A percentile compares a stretch with the other conserved stretches of the same genome.
Evolutionary conservation across 1,140 invertebrate genomes (phyloP).

Genomic region (Melipona quadrifasciata): DNA sequence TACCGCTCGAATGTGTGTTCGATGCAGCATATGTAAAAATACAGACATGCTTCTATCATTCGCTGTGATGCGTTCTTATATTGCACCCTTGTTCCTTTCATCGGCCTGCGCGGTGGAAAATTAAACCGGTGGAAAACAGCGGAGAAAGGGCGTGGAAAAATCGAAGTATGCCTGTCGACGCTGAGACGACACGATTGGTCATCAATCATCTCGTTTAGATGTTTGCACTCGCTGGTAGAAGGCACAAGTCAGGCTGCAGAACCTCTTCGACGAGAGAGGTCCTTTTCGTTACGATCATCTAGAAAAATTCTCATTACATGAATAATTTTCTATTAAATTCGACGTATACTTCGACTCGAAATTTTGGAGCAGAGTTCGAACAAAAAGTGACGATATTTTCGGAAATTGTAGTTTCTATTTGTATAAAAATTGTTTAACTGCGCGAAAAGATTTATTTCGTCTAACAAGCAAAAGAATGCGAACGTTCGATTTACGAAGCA

Average conservation of each 20-base stretch:
- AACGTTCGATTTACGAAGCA: too few relatives aligned
- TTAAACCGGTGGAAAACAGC: background rate
- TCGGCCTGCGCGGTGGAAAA: background rate
- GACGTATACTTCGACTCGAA: too few relatives aligned
- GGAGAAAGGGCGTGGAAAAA: background rate
- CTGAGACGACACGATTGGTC: conserved; percentile 48
- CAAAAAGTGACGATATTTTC: too few relatives aligned
- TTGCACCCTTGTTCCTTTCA: conserved; percentile 44
- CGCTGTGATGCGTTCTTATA: conserved; percentile 54
- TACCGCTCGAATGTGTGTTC: conserved; percentile 52
- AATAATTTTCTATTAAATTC: too few relatives aligned
- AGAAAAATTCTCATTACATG: too few relatives aligned
- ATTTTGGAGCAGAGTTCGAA: too few relatives aligned
- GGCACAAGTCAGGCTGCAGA: conserved; percentile 66
- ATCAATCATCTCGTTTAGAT: conserved; percentile 58
- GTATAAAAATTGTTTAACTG: too few relatives aligned
- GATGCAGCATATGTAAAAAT: conserved; percentile 57
- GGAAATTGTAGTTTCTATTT: too few relatives aligned
- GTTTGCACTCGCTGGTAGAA: conserved; percentile 75
- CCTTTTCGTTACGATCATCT: conserved; percentile 37
- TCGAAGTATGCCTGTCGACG: conserved; percentile 66
- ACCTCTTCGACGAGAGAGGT: conserved; percentile 65
- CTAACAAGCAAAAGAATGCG: too few relatives aligned
- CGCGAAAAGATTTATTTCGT: too few relatives aligned
- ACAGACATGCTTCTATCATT: conserved; percentile 62